Evolutionary conservation across 2,888 invertebrate species (phyloP).

Genomic region (Diploptera punctata): DNA sequence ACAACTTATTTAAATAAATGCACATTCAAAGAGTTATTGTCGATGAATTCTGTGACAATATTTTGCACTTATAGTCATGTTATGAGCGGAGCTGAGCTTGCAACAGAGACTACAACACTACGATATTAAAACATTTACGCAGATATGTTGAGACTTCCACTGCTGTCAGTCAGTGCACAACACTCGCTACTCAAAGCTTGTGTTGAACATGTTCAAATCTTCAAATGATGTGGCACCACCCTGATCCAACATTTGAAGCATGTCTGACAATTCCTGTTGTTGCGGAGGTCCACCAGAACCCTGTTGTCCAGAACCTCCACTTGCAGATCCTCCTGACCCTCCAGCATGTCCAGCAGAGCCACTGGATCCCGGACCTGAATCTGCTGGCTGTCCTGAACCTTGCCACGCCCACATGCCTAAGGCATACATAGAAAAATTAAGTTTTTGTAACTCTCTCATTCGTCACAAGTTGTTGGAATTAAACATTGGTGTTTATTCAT

Average conservation of each 20-base stretch:
- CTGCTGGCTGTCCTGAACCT: slow-evolving; percentile 57
- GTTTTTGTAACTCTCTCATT: too few species aligned
- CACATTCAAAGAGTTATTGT: too few species aligned
- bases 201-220: slow-evolving; percentile 91
- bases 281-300: slow-evolving; percentile 46
- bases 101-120: slow-evolving; percentile 12
- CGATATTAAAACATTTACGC: slow-evolving; percentile 18
- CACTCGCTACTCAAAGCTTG: slow-evolving; percentile 70
- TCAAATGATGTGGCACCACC: slow-evolving; percentile 81
- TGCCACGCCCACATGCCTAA: slow-evolving; percentile 85
- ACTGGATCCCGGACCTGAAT: slow-evolving; percentile 58
- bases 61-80: too few species aligned
- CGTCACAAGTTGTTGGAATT: too few species aligned
- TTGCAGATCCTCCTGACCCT: slow-evolving; percentile 52
- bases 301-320: slow-evolving; percentile 55
- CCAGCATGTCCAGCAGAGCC: slow-evolving; percentile 49
- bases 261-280: slow-evolving; percentile 85
- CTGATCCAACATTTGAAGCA: slow-evolving; percentile 92
- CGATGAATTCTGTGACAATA: too few species aligned
- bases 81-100: background rate
- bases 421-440: background rate
- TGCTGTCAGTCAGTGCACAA: background rate
- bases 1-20: too few species aligned
- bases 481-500: too few species aligned
- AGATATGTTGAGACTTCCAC: background rate